These are phyloP conservation scores for Thereuonema tuberculata DNA, from an alignment of 1,140 invertebrate genomes.

Conservation along the genomic window DNA sequence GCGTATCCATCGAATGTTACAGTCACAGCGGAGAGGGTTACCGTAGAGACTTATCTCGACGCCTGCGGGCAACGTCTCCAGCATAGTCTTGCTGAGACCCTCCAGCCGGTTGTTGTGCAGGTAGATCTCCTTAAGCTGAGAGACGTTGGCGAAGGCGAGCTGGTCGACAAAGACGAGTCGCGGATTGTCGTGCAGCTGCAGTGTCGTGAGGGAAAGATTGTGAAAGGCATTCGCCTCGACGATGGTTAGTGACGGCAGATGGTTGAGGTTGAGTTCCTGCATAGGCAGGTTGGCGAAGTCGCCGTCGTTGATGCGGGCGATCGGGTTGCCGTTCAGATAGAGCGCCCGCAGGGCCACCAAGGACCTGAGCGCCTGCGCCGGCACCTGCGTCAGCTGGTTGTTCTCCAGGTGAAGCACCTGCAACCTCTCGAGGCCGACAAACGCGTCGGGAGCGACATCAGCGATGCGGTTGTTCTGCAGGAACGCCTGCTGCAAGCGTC, in stretches of 20 bases:
- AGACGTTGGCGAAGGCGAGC: conserved; percentile 28
- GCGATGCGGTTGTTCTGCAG: conserved; percentile 23
- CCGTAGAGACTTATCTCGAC: conserved; percentile 29
- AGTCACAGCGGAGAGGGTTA: conserved; percentile 37
- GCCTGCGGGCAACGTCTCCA: conserved; percentile 22
- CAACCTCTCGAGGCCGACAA: conserved; percentile 22
- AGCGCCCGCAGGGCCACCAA: conserved; percentile 13
- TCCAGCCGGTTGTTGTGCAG: conserved; percentile 28
- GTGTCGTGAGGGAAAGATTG: conserved; percentile 27
- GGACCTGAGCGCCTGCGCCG: conserved; percentile 15
- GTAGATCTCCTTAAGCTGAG: conserved; percentile 26
- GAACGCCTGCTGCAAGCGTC: conserved; percentile 16
- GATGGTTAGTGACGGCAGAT: conserved; percentile 28
- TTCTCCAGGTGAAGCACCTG: conserved; percentile 13
- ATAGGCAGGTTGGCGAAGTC: conserved; percentile 29
- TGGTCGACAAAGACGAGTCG: conserved; percentile 32
- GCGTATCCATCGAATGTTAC: conserved; percentile 34
- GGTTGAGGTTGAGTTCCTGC: conserved; percentile 26
- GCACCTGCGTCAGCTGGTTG: conserved; percentile 19
- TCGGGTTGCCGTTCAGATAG: conserved; percentile 22
- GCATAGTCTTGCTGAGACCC: conserved; percentile 25
- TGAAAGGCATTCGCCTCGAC: conserved; percentile 32
- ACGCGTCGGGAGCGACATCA: conserved; percentile 21
- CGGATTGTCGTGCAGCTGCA: conserved; percentile 32
- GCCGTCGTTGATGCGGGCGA: conserved; percentile 23